phyloP scores from a whole-genome alignment of 2,797 vertebrate species.

The Adelosebastes latens region DNA sequence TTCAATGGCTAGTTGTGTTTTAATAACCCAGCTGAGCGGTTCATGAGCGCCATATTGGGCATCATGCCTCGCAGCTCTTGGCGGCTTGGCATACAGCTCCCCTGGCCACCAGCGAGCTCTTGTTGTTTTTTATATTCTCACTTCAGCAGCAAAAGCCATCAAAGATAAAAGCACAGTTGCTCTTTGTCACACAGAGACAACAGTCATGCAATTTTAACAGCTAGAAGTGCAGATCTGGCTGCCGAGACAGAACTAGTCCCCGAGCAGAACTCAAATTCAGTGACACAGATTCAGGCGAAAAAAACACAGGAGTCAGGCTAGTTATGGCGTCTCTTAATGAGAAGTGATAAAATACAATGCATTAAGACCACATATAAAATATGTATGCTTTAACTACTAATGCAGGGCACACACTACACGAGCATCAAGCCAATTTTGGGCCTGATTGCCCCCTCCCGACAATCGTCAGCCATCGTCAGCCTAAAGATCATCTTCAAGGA shows the following conservation, averaged over 20 bases:
- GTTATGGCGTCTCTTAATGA: slow-evolving; percentile 17
- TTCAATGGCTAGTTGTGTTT: slow-evolving; percentile 57
- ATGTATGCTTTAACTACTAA: not conserved
- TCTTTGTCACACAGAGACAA: slow-evolving; percentile 72
- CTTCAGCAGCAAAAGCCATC: slow-evolving; percentile 69
- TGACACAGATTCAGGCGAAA: slow-evolving; percentile 50
- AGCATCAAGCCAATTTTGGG: no score
- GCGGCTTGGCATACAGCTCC: slow-evolving; percentile 53
- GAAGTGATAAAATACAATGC: slow-evolving; percentile 11
- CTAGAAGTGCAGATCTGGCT: slow-evolving; percentile 48
- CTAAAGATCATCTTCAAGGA: no score
- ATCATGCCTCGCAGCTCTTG: slow-evolving; percentile 56
- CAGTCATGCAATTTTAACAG: slow-evolving; percentile 73
- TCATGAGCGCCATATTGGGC: slow-evolving; percentile 65
- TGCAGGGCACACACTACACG: no score
- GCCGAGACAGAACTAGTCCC: slow-evolving; percentile 34
- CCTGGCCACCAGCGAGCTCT: slow-evolving; percentile 49
- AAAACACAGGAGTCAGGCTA: slow-evolving; percentile 21
- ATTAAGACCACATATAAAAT: not conserved
- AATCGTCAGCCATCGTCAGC: no score
- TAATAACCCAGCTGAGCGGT: slow-evolving; percentile 66
- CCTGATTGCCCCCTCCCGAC: no score
- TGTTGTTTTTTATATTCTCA: slow-evolving; percentile 68
- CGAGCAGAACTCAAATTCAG: slow-evolving; percentile 35
- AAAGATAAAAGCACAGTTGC: slow-evolving; percentile 72